These are phyloP conservation scores for Drosophila tropicalis DNA, from an alignment of 1,140 invertebrate species.

Conservation along the genomic window DNA sequence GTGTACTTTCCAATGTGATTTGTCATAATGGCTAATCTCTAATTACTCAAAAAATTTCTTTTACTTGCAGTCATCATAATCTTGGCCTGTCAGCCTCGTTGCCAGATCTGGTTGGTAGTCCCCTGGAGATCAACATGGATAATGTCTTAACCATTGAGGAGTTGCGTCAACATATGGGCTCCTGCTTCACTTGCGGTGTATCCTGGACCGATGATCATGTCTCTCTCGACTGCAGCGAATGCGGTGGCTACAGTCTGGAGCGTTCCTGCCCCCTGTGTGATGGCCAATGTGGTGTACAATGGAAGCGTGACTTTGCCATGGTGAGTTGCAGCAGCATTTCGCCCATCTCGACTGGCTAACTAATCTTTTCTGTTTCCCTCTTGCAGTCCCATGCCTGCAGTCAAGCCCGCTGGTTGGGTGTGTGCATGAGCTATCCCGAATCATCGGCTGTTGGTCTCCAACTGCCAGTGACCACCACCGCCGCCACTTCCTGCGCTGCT, in stretches of 20 bases:
- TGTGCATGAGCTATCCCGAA: conserved; percentile 84
- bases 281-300: conserved; percentile 88
- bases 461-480: conserved; percentile 47
- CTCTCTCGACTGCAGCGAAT: conserved; percentile 91
- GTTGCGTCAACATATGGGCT: conserved; percentile 87
- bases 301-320: conserved; percentile 91
- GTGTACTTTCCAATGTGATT: conserved; percentile 26
- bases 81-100: conserved; percentile 79
- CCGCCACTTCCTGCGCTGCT: conserved; percentile 64
- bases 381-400: conserved; percentile 89
- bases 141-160: conserved; percentile 88
- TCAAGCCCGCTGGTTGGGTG: conserved; percentile 90
- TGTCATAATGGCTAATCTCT: conserved; percentile 48
- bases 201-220: conserved; percentile 92
- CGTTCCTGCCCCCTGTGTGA: conserved; percentile 91
- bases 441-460: conserved; percentile 81
- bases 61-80: conserved; percentile 73
- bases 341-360: conserved; percentile 20
- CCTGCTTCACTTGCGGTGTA: conserved; percentile 92
- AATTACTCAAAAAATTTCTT: conserved; percentile 23
- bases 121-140: conserved; percentile 82
- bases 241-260: conserved; percentile 91
- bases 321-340: conserved; percentile 83
- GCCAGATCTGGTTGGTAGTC: conserved; percentile 80
- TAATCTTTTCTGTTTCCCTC: conserved; percentile 49